These are phyloP conservation scores for Lophius americanus DNA, from an alignment of 2,797 vertebrate genomes.

Conservation along the genomic window DNA sequence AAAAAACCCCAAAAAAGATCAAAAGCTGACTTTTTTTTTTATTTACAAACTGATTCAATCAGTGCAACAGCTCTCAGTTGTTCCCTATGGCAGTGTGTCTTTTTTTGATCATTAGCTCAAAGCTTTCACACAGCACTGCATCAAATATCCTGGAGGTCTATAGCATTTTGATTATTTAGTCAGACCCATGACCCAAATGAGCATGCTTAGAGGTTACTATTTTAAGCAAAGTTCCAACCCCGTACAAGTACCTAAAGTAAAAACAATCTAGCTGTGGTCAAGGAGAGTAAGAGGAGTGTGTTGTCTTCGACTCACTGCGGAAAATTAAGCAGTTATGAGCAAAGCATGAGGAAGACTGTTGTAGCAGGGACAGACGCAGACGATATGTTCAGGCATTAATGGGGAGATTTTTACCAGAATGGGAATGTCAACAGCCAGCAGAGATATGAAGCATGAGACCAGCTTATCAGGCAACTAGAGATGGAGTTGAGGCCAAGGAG, in stretches of 20 bases:
- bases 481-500: conserved; percentile 82
- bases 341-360: conserved; percentile 70
- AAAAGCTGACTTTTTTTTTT: neutral
- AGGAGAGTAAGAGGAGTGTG: conserved; percentile 33
- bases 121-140: conserved; percentile 45
- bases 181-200: conserved; percentile 58
- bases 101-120: conserved; percentile 37
- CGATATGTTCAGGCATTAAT: conserved; percentile 64
- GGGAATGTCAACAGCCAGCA: conserved; percentile 62
- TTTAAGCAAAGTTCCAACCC: conserved; percentile 49
- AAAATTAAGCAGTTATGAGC: conserved; percentile 62
- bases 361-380: conserved; percentile 61
- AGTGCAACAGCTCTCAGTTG: conserved; percentile 23
- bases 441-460: conserved; percentile 61
- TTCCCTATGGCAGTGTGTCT: conserved; percentile 5
- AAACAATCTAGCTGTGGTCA: conserved; percentile 51
- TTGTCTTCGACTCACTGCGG: conserved; percentile 49
- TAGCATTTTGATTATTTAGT: conserved; percentile 35
- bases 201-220: conserved; percentile 28
- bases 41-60: conserved; percentile 31
- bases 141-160: conserved; percentile 29
- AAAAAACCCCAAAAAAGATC: too few relatives aligned
- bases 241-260: conserved; percentile 41
- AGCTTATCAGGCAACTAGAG: conserved; percentile 72
- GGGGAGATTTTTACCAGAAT: conserved; percentile 46